phyloP scores from a whole-genome alignment of 1,140 invertebrate species.

The Luehdorfia chinensis region DNA sequence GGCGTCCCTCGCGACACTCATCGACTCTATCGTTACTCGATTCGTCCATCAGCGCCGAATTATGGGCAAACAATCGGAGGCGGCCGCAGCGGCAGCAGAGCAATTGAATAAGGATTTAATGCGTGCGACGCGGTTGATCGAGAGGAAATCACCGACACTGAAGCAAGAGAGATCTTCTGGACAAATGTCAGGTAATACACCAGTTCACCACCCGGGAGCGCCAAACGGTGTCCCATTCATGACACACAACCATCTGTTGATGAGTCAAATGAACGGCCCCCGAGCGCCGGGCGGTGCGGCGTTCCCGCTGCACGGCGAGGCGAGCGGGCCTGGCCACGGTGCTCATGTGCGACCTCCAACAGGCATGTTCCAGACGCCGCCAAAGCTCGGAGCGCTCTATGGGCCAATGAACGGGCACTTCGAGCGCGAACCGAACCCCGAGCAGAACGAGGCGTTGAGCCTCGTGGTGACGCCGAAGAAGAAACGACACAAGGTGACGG shows the following conservation, averaged over 20 bases:
- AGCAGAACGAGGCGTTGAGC: constrained; percentile 96
- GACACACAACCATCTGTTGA: constrained; percentile 63
- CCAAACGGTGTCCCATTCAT: constrained; percentile 65
- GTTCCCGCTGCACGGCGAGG: constrained; percentile 71
- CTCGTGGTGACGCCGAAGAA: constrained; percentile 96
- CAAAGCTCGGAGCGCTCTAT: constrained; percentile 82
- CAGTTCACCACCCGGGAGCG: constrained; percentile 68
- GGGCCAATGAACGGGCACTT: constrained; percentile 83
- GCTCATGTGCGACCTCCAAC: constrained; percentile 83
- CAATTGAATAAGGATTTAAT: constrained; percentile 90
- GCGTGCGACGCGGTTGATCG: constrained; percentile 86
- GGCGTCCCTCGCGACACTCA: constrained; percentile 88
- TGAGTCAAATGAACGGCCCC: constrained; percentile 73
- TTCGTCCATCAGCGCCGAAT: constrained; percentile 89
- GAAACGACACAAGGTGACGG: constrained; percentile 97
- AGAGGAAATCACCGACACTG: constrained; percentile 90
- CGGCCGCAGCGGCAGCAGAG: constrained; percentile 84
- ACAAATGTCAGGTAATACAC: constrained; percentile 80
- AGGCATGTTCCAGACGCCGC: constrained; percentile 89
- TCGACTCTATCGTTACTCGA: constrained; percentile 91
- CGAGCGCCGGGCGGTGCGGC: constrained; percentile 75
- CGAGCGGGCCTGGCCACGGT: constrained; percentile 79
- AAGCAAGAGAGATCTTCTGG: constrained; percentile 83
- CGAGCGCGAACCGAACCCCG: constrained; percentile 83
- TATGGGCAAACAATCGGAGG: constrained; percentile 86